Evolutionary conservation across 2,888 invertebrate genomes (phyloP).

Genomic region (Caenorhabditis uteleia): DNA sequence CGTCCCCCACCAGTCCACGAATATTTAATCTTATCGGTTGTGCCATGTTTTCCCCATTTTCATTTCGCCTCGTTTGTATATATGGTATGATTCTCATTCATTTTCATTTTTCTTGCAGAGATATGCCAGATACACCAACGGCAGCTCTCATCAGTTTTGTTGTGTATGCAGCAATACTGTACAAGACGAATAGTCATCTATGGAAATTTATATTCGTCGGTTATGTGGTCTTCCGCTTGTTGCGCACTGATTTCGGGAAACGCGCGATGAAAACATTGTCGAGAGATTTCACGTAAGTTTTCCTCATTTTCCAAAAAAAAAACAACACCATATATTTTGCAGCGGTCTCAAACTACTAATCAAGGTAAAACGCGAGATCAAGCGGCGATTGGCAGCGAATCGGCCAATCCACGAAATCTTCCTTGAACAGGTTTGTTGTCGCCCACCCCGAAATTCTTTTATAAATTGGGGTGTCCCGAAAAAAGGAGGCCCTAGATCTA

Average conservation of each 20-base stretch:
- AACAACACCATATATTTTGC: too few species aligned
- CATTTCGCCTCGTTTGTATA: neutral
- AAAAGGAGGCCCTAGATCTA: neutral
- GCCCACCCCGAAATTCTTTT: neutral
- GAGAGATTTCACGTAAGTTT: constrained; percentile 61
- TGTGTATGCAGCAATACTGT: constrained; percentile 46
- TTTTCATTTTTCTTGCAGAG: constrained; percentile 18
- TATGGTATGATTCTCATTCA: neutral
- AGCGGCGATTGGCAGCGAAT: constrained; percentile 49
- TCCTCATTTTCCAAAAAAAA: neutral
- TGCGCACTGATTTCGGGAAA: constrained; percentile 47
- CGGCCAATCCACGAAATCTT: constrained; percentile 63
- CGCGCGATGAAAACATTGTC: constrained; percentile 55
- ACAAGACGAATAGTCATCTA: constrained; percentile 31
- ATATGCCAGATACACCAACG: constrained; percentile 48
- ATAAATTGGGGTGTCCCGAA: too few species aligned
- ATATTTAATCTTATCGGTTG: too few species aligned
- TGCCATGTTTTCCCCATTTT: neutral
- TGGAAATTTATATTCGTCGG: constrained; percentile 47
- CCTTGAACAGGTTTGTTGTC: constrained; percentile 52
- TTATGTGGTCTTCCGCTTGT: constrained; percentile 49
- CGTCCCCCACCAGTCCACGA: too few species aligned
- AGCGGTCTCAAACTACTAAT: constrained; percentile 60
- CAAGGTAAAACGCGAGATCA: constrained; percentile 53
- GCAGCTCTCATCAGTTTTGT: constrained; percentile 45